Conservation (phyloP, 2,888 invertebrate species). For the Drosophila kanekoi region DNA sequence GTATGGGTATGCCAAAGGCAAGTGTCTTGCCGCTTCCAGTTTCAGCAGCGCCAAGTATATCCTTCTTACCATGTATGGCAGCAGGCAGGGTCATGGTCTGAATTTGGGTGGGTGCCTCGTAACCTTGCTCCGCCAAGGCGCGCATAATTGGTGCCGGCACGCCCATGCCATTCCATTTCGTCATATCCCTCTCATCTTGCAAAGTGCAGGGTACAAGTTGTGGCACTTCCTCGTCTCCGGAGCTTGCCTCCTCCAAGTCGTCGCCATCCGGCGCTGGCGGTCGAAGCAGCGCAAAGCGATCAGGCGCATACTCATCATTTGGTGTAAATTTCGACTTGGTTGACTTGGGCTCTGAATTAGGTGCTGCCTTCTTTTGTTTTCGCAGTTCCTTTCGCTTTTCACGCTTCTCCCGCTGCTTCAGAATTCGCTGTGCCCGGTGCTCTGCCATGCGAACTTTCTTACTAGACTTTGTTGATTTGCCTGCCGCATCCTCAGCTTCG, state of each 20-base stretch:
- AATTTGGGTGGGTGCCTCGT: constrained; percentile 94
- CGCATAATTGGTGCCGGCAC: constrained; percentile 89
- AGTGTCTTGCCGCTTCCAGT: constrained; percentile 99
- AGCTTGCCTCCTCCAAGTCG: constrained; percentile 18
- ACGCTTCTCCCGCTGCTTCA: constrained; percentile 68
- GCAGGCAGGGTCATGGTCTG: constrained; percentile 92
- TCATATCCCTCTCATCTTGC: constrained; percentile 36
- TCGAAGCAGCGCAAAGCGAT: constrained; percentile 79
- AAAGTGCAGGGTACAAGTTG: constrained; percentile 16
- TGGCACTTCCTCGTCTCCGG: constrained; percentile 51
- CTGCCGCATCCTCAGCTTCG: constrained; percentile 34
- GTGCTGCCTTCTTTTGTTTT: constrained; percentile 34
- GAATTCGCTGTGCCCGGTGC: constrained; percentile 54
- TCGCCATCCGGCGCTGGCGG: constrained; percentile 64
- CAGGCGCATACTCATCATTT: constrained; percentile 52
- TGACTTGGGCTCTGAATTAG: constrained; percentile 3
- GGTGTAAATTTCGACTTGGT: constrained; percentile 22
- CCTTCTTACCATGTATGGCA: constrained; percentile 93
- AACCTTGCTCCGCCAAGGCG: constrained; percentile 91
- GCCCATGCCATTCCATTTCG: constrained; percentile 89
- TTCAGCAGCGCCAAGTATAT: constrained; percentile 99
- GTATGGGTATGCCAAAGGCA: constrained; percentile 97
- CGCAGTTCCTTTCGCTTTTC: constrained; percentile 52
- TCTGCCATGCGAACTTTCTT: constrained; percentile 76
- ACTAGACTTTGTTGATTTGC: constrained; percentile 1